Evolutionary conservation across 2,113 vertebrate species (phyloP), one percentile per base, ranked within the genome.

Genomic region (Bolborhynchus lineola): DNA sequence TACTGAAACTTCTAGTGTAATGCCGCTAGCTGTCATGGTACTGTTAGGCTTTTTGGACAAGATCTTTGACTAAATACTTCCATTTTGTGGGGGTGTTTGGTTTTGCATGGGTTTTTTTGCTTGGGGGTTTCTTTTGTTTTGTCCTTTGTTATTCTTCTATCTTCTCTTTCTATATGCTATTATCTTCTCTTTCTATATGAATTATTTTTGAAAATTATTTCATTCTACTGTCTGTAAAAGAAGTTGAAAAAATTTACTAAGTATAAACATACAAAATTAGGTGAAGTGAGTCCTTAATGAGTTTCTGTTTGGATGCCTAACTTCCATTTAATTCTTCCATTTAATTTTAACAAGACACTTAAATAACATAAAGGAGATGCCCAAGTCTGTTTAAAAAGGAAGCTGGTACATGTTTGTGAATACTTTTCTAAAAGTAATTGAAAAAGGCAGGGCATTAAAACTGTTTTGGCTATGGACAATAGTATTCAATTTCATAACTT

Each of bases 21-120:
- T 1, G 1, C 17, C 2, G 20, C 50, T 69, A 65, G 11, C 12
- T 55, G 11, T 77, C 20, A n/a, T 26, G 18, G 11, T 31, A 24
- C 21, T 50, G 9, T 25, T 46, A 57, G 29, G 44, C 4, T 62
- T 86, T 41, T 65, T 29, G 31, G 19, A 28, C 10, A 50, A 59
- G 35, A 12, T 47, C 23, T 72, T 83, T 52, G 39, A 72, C 11
- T 16, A 76, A 14, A 83, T 88, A 24, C 5, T 33, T 82, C 15
- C 20, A 9, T n/a, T 31, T 5, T n/a, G 5, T 42, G 1, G n/a
- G 13, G 26, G 3, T 1, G 9, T 35, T 81, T 53, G 14, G 6
- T 8, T 49, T 82, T 82, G 25, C 1, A 0, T 42, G 5, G 0
- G 0, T 21, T n/a, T 26, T 46, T 20, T 59, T 11, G 13, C 37